phyloP scores from a whole-genome alignment of 2,113 vertebrate genomes.

The Neogobius melanostomus region DNA sequence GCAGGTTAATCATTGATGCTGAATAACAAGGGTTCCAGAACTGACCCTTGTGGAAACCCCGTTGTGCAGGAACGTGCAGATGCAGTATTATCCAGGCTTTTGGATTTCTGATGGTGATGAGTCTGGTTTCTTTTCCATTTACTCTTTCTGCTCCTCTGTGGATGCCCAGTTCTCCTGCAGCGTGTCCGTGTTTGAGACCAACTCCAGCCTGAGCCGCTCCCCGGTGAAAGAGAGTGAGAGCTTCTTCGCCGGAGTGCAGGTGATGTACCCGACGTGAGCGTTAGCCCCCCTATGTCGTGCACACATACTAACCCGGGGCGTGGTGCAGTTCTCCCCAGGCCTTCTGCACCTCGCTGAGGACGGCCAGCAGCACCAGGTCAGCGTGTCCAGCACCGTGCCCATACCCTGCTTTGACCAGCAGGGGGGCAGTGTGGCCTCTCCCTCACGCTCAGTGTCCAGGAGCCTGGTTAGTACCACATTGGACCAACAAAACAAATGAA shows the following conservation, averaged over 20 bases:
- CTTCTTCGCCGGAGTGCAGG: constrained; percentile 85
- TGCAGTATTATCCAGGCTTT: no score
- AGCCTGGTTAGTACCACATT: constrained; percentile 66
- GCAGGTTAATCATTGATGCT: no score
- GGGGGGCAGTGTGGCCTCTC: constrained; percentile 72
- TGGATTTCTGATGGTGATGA: no score
- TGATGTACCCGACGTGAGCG: constrained; percentile 41
- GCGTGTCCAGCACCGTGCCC: constrained; percentile 79
- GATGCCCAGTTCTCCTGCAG: constrained; percentile 77
- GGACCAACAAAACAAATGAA: neutral
- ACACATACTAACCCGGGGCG: neutral
- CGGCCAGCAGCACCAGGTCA: constrained; percentile 75
- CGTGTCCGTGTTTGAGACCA: constrained; percentile 71
- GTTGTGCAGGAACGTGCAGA: no score
- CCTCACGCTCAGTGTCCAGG: constrained; percentile 71
- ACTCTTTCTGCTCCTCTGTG: neutral
- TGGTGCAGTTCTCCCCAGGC: constrained; percentile 77
- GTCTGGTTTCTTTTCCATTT: no score
- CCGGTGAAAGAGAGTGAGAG: constrained; percentile 75
- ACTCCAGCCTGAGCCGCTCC: constrained; percentile 68
- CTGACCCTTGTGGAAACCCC: no score
- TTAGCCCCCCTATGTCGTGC: neutral
- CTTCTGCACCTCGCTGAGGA: constrained; percentile 79
- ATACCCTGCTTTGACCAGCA: constrained; percentile 60
- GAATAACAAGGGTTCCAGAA: no score